These are phyloP conservation scores for Oncorhynchus kisutch DNA, from an alignment of 2,113 vertebrate genomes.

Conservation along the genomic window DNA sequence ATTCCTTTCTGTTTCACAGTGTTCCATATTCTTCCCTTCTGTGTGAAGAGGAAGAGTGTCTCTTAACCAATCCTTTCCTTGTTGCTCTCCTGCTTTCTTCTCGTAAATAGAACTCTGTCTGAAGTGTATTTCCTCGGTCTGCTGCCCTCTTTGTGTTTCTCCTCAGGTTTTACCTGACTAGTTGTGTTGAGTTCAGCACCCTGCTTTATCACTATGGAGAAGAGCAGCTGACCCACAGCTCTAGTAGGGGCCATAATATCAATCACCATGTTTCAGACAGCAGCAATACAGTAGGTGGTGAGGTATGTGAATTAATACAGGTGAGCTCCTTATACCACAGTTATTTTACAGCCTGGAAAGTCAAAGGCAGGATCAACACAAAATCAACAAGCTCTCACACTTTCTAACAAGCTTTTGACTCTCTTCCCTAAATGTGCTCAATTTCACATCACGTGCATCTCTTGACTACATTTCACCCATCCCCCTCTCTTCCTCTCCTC, in stretches of 20 bases:
- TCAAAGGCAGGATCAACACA: neutral
- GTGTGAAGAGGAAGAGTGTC: constrained; percentile 46
- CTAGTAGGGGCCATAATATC: neutral
- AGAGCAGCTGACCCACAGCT: neutral
- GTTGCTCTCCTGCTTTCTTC: no score
- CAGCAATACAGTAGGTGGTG: neutral
- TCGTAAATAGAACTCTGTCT: no score
- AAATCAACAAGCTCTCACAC: neutral
- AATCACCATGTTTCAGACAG: neutral
- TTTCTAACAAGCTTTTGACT: neutral
- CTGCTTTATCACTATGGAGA: neutral
- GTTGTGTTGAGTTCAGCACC: neutral
- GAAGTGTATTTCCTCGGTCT: no score
- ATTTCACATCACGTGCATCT: constrained; percentile 18
- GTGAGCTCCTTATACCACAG: neutral
- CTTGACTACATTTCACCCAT: constrained; percentile 43
- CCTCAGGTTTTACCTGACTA: neutral
- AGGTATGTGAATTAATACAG: neutral
- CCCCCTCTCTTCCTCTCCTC: constrained; percentile 2
- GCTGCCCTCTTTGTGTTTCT: no score
- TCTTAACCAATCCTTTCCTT: constrained; percentile 8
- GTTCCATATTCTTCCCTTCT: constrained; percentile 58
- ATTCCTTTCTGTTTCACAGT: constrained; percentile 53
- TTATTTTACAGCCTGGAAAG: neutral
- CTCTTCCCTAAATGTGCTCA: constrained; percentile 36